phyloP scores from a whole-genome alignment of 1,140 invertebrate species.

The Heliconius nattereri region DNA sequence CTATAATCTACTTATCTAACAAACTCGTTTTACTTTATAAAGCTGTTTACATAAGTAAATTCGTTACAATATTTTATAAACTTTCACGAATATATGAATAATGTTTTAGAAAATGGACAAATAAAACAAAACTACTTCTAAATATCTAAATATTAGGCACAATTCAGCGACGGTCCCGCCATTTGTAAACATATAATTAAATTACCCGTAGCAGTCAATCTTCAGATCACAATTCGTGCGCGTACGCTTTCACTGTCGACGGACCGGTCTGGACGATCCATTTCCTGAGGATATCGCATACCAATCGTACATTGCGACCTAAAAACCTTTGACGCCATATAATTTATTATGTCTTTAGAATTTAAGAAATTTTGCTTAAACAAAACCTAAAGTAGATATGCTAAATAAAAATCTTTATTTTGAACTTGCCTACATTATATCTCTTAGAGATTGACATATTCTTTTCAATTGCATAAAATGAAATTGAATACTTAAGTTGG shows the following conservation, averaged over 20 bases:
- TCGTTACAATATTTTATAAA: background rate
- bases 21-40: constrained; percentile 5
- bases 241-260: constrained; percentile 56
- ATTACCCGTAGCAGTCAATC: constrained; percentile 6
- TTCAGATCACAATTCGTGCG: constrained; percentile 32
- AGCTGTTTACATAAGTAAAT: background rate
- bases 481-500: too few relatives aligned
- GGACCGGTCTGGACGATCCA: constrained; percentile 47
- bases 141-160: background rate
- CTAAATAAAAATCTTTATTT: background rate
- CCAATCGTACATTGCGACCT: constrained; percentile 25
- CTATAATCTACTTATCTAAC: constrained; percentile 3
- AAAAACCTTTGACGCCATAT: constrained; percentile 17
- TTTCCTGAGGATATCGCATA: constrained; percentile 42
- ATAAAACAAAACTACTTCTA: background rate
- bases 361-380: background rate
- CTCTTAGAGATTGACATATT: too few relatives aligned
- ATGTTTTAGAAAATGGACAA: background rate
- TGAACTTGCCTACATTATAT: background rate
- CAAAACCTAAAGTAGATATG: background rate
- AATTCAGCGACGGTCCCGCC: background rate
- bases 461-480: too few relatives aligned
- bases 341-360: constrained; percentile 12
- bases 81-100: constrained; percentile 3
- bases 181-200: constrained; percentile 14